Evolutionary conservation across 2,113 vertebrate genomes (phyloP).

Genomic region (Strigops habroptila): DNA sequence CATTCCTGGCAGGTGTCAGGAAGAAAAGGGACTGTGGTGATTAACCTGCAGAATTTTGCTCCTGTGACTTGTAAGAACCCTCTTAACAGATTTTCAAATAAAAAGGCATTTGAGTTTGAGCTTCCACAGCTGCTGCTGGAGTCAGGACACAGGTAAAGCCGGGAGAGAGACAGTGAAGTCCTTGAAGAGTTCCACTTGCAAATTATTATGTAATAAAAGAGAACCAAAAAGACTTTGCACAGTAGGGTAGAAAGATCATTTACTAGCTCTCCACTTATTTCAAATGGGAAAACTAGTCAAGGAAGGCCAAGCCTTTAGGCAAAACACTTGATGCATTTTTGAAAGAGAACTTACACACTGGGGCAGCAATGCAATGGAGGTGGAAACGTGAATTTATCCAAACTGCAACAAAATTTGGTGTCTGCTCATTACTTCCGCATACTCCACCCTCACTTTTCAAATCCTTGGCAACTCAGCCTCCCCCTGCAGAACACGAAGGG

Average conservation of each 20-base stretch:
- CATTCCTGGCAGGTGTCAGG: background rate
- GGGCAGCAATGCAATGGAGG: background rate
- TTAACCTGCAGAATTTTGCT: background rate
- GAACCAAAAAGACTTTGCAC: background rate
- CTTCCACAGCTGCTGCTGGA: background rate
- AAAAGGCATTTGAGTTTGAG: background rate
- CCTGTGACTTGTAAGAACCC: background rate
- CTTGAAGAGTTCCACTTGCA: background rate
- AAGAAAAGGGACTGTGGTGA: background rate
- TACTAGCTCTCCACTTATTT: background rate
- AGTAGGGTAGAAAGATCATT: background rate
- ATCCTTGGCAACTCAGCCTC: background rate
- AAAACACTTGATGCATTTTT: background rate
- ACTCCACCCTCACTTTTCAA: background rate
- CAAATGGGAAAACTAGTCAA: background rate
- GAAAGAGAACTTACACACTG: background rate
- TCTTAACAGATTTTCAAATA: background rate
- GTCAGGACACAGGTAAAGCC: background rate
- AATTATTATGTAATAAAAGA: background rate
- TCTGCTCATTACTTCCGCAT: background rate
- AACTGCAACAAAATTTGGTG: background rate
- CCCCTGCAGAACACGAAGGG: background rate
- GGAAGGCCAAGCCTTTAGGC: background rate
- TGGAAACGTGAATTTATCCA: background rate
- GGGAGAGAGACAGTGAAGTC: background rate